Evolutionary conservation across 2,797 vertebrate species (phyloP).

Genomic region (Chrysocyon brachyurus): DNA sequence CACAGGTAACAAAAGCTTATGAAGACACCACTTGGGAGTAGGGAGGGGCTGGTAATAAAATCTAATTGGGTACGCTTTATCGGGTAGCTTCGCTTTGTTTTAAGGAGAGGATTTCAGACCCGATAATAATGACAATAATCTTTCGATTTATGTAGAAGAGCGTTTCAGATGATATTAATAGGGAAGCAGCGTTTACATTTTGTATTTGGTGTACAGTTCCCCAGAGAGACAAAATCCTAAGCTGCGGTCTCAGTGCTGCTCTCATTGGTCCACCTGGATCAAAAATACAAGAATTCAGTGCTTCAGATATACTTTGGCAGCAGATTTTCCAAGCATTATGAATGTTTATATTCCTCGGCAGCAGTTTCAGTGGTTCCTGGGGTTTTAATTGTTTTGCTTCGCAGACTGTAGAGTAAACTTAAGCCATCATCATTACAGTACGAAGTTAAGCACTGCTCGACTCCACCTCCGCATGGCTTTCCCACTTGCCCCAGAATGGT

Average conservation of each 20-base stretch:
- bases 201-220: slow-evolving; percentile 43
- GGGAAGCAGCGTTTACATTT: slow-evolving; percentile 51
- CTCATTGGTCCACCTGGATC: not conserved
- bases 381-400: slow-evolving; percentile 4
- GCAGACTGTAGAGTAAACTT: not conserved
- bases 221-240: slow-evolving; percentile 14
- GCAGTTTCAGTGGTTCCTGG: not conserved
- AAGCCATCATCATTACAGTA: not conserved
- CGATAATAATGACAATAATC: slow-evolving; percentile 76
- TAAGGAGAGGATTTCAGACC: slow-evolving; percentile 68
- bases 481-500: not conserved
- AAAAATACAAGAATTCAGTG: not conserved
- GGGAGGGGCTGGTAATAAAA: not conserved
- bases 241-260: not conserved
- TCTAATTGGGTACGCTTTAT: slow-evolving; percentile 71
- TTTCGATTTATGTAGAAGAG: slow-evolving; percentile 71
- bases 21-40: not conserved
- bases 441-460: not conserved
- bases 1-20: not conserved
- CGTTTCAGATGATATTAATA: slow-evolving; percentile 66
- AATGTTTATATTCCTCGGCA: not conserved
- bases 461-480: not conserved
- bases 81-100: slow-evolving; percentile 71
- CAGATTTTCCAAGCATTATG: not conserved
- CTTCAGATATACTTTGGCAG: not conserved